phyloP scores from a whole-genome alignment of 2,797 vertebrate genomes.

The Lithobates pipiens region DNA sequence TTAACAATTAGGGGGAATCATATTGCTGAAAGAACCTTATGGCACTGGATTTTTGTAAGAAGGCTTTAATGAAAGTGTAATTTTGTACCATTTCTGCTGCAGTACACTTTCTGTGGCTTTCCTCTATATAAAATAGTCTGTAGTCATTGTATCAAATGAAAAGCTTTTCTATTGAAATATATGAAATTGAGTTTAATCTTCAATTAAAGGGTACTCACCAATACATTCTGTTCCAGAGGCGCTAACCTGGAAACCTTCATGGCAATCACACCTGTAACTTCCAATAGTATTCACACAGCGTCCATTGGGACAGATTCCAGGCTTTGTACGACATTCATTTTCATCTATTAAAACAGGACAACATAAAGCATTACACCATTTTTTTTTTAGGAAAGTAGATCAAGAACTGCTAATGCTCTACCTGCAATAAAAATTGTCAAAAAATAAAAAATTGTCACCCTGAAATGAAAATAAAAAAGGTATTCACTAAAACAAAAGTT shows the following conservation, averaged over 20 bases:
- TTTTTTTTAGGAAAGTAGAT: not conserved
- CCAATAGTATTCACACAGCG: conserved; percentile 89
- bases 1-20: too few relatives aligned
- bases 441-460: not conserved
- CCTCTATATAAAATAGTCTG: too few relatives aligned
- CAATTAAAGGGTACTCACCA: conserved; percentile 75
- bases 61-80: too few relatives aligned
- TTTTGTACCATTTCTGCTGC: too few relatives aligned
- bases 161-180: too few relatives aligned
- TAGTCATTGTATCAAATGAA: too few relatives aligned
- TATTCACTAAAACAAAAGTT: not conserved
- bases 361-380: not conserved
- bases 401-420: not conserved
- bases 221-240: conserved; percentile 87
- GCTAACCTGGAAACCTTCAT: conserved; percentile 87
- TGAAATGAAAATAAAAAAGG: too few relatives aligned
- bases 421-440: not conserved
- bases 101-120: too few relatives aligned
- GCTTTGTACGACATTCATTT: conserved; percentile 88
- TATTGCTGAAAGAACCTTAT: too few relatives aligned
- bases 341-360: conserved; percentile 78
- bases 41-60: too few relatives aligned
- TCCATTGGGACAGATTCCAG: conserved; percentile 89
- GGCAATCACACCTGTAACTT: conserved; percentile 91
- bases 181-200: not conserved